Evolutionary conservation across 2,113 vertebrate genomes (phyloP).

Genomic region (Pollachius pollachius): DNA sequence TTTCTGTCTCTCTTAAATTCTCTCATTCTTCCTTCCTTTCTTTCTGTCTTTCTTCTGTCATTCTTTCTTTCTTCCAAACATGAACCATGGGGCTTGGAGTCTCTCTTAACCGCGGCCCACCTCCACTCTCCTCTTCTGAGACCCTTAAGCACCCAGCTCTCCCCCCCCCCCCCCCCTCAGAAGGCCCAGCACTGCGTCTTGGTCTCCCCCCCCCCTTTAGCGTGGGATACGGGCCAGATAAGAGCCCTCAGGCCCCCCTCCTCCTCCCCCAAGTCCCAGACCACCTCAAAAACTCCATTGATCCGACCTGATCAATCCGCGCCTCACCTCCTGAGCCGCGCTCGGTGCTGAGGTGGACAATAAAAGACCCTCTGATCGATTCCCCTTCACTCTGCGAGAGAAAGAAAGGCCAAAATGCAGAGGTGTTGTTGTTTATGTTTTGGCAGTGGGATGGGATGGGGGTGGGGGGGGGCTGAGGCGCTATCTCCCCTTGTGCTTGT

Average conservation of each 20-base stretch:
- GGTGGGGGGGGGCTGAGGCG: too few species aligned
- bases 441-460: neutral
- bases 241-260: neutral
- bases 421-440: neutral
- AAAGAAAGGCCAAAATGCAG: constrained; percentile 7
- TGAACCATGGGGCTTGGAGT: constrained; percentile 40
- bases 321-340: constrained; percentile 21
- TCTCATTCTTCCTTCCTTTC: neutral
- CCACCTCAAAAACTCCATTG: constrained; percentile 27
- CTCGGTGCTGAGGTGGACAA: constrained; percentile 28
- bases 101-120: constrained; percentile 54
- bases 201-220: constrained; percentile 31
- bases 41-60: neutral
- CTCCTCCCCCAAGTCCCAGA: neutral
- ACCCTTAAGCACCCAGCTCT: constrained; percentile 38
- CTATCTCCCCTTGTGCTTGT: too few species aligned
- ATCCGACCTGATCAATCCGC: constrained; percentile 39
- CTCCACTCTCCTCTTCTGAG: constrained; percentile 58
- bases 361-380: constrained; percentile 36
- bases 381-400: constrained; percentile 27
- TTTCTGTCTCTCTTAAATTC: neutral
- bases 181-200: constrained; percentile 35
- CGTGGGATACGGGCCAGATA: constrained; percentile 21
- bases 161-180: constrained; percentile 9
- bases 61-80: constrained; percentile 5